These are phyloP conservation scores for Catagonus wagneri DNA, from an alignment of 2,113 vertebrate species.

Conservation along the genomic window DNA sequence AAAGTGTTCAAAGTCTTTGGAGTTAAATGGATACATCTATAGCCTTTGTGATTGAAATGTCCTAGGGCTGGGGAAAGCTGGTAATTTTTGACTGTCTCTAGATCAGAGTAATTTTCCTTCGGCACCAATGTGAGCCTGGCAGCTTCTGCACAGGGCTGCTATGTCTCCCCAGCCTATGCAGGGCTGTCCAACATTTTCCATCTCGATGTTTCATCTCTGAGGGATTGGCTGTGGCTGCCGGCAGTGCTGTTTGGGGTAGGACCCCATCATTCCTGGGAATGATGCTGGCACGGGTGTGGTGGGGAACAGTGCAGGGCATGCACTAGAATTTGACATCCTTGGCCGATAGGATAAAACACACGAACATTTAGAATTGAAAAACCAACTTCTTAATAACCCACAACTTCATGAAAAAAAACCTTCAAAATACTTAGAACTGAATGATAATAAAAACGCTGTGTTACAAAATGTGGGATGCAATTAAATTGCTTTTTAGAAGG, in stretches of 20 bases:
- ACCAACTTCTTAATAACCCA: neutral
- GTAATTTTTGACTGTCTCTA: neutral
- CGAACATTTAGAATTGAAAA: neutral
- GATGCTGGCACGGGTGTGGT: too few species aligned
- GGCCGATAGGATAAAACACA: neutral
- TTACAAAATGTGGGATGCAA: conserved; percentile 24
- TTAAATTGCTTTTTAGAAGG: conserved; percentile 45
- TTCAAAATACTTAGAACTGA: neutral
- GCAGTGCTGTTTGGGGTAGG: neutral
- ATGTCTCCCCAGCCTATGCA: neutral
- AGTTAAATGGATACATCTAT: neutral
- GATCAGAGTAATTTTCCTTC: neutral
- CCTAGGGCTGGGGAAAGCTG: neutral
- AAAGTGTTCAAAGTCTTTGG: neutral
- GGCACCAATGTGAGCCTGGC: neutral
- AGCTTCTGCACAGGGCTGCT: fast-evolving
- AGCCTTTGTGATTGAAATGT: neutral
- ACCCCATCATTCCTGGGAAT: neutral
- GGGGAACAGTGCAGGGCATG: neutral
- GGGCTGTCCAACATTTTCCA: neutral
- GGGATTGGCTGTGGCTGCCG: neutral
- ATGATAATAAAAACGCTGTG: conserved; percentile 30
- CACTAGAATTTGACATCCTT: neutral
- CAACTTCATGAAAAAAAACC: neutral
- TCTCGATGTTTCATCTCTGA: fast-evolving